Conservation (phyloP, 1,140 invertebrate genomes). For the Stratiolaelaps scimitus region DNA sequence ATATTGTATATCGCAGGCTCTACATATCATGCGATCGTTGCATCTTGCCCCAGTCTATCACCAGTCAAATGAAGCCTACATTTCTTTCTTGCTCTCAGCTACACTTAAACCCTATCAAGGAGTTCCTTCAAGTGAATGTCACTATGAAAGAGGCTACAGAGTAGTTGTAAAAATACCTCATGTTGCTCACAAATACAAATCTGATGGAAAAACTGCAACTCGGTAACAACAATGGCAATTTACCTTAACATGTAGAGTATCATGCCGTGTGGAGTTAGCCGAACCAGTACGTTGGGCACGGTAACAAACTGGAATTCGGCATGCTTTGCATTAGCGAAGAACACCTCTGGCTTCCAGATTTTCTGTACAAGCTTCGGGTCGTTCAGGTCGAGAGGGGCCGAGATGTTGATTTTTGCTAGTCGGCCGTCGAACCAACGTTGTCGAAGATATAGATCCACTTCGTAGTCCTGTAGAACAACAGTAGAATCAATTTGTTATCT, state of each 20-base stretch:
- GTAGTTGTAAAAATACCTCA: conserved; percentile 30
- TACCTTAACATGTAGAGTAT: conserved; percentile 54
- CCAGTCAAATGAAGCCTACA: too few relatives aligned
- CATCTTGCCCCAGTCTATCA: too few relatives aligned
- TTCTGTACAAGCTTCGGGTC: conserved; percentile 48
- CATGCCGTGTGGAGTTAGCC: conserved; percentile 50
- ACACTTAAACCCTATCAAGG: too few relatives aligned
- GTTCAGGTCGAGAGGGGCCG: conserved; percentile 47
- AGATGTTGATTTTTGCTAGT: conserved; percentile 45
- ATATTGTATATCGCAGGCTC: too few relatives aligned
- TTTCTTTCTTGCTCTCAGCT: too few relatives aligned
- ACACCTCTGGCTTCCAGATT: conserved; percentile 57
- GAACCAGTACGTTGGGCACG: conserved; percentile 54
- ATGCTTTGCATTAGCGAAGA: conserved; percentile 55
- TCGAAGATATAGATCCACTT: conserved; percentile 49
- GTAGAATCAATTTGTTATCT: too few relatives aligned
- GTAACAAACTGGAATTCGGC: conserved; percentile 54
- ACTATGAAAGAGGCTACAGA: neutral
- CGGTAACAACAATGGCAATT: conserved; percentile 20
- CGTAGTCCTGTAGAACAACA: conserved; percentile 45
- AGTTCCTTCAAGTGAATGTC: neutral
- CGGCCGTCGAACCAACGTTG: conserved; percentile 49
- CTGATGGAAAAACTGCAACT: too few relatives aligned
- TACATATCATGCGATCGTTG: too few relatives aligned
- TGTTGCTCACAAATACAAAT: too few relatives aligned